phyloP scores from a whole-genome alignment of 2,797 vertebrate genomes.

The Serranus cabrilla region DNA sequence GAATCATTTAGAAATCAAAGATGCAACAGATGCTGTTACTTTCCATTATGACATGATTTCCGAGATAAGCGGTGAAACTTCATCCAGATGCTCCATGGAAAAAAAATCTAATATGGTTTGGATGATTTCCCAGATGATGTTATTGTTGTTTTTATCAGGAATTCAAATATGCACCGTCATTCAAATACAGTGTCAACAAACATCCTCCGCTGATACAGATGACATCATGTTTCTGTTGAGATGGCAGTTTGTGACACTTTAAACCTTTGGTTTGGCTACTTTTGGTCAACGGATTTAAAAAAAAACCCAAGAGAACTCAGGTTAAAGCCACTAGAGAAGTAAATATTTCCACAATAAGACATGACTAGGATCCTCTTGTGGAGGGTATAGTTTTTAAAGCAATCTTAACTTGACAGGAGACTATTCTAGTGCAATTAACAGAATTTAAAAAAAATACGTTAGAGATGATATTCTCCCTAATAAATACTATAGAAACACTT shows the following conservation, averaged over 20 bases:
- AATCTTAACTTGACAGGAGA: constrained; percentile 1
- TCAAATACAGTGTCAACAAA: not conserved
- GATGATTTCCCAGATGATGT: constrained; percentile 30
- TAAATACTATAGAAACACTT: no score
- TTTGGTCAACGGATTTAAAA: not conserved
- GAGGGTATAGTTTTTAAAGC: not conserved
- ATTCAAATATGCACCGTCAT: constrained; percentile 5
- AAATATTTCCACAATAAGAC: not conserved
- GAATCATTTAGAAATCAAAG: constrained; percentile 43
- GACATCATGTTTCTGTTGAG: not conserved
- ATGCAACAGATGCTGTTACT: constrained; percentile 15
- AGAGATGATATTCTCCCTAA: no score
- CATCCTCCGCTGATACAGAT: not conserved
- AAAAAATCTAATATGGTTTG: not conserved
- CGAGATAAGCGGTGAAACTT: constrained; percentile 33
- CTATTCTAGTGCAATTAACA: no score
- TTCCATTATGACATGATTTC: constrained; percentile 34
- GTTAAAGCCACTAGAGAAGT: not conserved
- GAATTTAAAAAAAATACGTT: no score
- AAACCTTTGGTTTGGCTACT: constrained; percentile 20
- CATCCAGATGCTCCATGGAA: constrained; percentile 2
- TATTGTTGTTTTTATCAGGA: constrained; percentile 13
- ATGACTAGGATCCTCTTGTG: not conserved
- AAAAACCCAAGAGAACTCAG: not conserved
- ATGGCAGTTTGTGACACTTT: not conserved